Evolutionary conservation across 2,888 invertebrate species (phyloP).

Genomic region (Coronaproctus castanopsis): DNA sequence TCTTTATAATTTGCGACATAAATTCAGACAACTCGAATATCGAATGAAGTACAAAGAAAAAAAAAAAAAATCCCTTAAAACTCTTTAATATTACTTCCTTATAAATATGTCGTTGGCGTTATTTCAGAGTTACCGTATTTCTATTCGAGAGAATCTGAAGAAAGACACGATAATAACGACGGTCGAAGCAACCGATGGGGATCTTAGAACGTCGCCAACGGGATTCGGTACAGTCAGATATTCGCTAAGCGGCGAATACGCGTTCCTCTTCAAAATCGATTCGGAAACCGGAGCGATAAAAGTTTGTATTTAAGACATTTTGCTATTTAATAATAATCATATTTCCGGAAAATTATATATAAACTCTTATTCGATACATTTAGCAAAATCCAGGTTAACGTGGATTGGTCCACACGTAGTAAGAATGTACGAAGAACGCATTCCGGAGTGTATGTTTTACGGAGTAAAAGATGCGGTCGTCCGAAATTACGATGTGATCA

Average conservation of each 20-base stretch:
- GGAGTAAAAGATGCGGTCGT: too few species aligned
- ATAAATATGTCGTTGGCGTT: too few species aligned
- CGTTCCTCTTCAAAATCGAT: slow-evolving; percentile 50
- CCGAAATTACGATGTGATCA: too few species aligned
- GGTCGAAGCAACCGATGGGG: slow-evolving; percentile 49
- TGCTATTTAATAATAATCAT: neutral
- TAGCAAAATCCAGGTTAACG: neutral
- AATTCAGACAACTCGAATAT: too few species aligned
- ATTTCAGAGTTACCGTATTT: slow-evolving; percentile 41
- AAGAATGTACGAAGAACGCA: neutral
- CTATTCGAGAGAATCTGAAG: slow-evolving; percentile 45
- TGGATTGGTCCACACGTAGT: neutral
- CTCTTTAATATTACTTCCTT: too few species aligned
- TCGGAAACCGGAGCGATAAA: slow-evolving; percentile 43
- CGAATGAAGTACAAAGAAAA: too few species aligned
- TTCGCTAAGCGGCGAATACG: slow-evolving; percentile 48
- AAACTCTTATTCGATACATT: neutral
- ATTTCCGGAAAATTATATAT: neutral
- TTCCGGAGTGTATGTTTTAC: too few species aligned
- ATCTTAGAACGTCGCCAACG: slow-evolving; percentile 37
- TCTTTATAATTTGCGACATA: too few species aligned
- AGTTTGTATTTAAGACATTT: slow-evolving; percentile 25
- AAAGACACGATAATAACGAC: slow-evolving; percentile 43
- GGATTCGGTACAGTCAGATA: slow-evolving; percentile 53
- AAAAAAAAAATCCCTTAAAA: too few species aligned